Evolutionary conservation across 2,113 vertebrate genomes (phyloP).

Genomic region (Cryptomyrus ogoouensis): DNA sequence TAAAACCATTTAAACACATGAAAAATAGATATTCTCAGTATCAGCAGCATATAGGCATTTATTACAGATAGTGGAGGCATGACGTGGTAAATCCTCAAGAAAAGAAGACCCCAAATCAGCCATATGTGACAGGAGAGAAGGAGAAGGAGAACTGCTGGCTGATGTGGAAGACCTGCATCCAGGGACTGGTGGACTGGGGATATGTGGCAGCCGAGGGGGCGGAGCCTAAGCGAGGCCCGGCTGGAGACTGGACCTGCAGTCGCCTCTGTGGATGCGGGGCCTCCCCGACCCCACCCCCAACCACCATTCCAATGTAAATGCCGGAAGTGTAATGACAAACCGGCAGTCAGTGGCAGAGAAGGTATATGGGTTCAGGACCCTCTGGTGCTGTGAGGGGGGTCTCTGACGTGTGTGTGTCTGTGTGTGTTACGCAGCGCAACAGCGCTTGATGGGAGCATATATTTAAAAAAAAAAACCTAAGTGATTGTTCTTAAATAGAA

Average conservation of each 20-base stretch:
- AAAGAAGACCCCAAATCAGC: slow-evolving; percentile 45
- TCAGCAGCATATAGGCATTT: slow-evolving; percentile 81
- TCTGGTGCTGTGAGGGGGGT: slow-evolving; percentile 43
- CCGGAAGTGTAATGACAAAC: neutral
- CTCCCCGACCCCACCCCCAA: slow-evolving; percentile 7
- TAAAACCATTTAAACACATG: slow-evolving; percentile 68
- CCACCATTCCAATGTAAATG: neutral
- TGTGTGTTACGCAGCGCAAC: slow-evolving; percentile 42
- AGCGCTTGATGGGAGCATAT: neutral
- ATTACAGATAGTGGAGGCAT: slow-evolving; percentile 66
- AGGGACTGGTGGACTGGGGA: slow-evolving; percentile 33
- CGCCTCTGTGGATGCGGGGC: slow-evolving; percentile 34
- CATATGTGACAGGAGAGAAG: slow-evolving; percentile 30
- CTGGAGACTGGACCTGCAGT: slow-evolving; percentile 83
- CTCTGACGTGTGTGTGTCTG: slow-evolving; percentile 68
- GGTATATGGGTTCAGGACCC: neutral
- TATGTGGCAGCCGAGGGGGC: neutral
- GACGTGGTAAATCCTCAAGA: slow-evolving; percentile 43
- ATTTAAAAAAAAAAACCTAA: slow-evolving; percentile 24
- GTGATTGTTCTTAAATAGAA: neutral
- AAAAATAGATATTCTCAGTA: slow-evolving; percentile 57
- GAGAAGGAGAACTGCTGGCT: slow-evolving; percentile 61
- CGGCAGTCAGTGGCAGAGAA: neutral
- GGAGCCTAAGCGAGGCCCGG: slow-evolving; percentile 43
- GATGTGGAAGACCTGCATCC: slow-evolving; percentile 79